These are phyloP conservation scores for Elachura formosa DNA, from an alignment of 2,113 vertebrate species.

Conservation along the genomic window DNA sequence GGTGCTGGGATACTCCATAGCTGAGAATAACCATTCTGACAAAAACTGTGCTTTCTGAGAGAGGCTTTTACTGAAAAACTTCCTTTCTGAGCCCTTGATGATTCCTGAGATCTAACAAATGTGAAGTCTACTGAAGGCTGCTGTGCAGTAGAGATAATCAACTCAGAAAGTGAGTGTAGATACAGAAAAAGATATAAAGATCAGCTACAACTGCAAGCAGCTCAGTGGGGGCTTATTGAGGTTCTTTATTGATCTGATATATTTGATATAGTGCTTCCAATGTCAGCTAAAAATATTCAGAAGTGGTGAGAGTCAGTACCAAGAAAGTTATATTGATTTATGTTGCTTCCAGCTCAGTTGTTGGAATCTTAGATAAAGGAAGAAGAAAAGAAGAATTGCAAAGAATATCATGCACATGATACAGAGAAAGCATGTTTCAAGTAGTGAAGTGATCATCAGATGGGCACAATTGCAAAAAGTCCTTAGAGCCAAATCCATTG, in stretches of 20 bases:
- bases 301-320: background rate
- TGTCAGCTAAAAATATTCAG: background rate
- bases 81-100: background rate
- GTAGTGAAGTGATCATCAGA: background rate
- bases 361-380: background rate
- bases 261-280: background rate
- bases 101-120: background rate
- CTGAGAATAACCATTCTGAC: background rate
- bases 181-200: background rate
- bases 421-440: background rate
- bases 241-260: background rate
- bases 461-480: background rate
- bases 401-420: background rate
- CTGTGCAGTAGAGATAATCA: background rate
- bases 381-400: background rate
- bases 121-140: background rate
- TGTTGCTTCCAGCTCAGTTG: background rate
- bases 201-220: background rate
- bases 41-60: background rate
- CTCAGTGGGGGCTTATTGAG: background rate
- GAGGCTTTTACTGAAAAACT: background rate
- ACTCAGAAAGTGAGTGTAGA: background rate
- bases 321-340: background rate
- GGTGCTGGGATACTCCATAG: background rate
- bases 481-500: background rate